phyloP scores from a whole-genome alignment of 1,140 invertebrate genomes.

The Sesamia nonagrioides region DNA sequence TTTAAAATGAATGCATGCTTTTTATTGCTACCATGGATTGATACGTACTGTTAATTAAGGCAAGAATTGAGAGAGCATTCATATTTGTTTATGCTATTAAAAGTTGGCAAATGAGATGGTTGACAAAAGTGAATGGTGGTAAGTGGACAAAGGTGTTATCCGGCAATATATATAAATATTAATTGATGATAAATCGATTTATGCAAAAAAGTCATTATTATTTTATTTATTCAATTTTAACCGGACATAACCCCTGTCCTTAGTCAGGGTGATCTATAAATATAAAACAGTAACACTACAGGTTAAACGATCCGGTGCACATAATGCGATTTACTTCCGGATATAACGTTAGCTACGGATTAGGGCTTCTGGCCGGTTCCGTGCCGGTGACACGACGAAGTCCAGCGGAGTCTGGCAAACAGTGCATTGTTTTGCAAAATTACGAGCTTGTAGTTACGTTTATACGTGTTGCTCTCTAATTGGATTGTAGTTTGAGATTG shows the following conservation, averaged over 20 bases:
- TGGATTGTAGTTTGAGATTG: slow-evolving; percentile 15
- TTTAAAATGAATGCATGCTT: too few relatives aligned
- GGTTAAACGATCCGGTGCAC: slow-evolving; percentile 44
- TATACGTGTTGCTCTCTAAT: slow-evolving; percentile 4
- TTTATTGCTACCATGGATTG: too few relatives aligned
- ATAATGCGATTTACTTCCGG: slow-evolving; percentile 56
- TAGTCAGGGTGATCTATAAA: slow-evolving; percentile 36
- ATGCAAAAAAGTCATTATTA: too few relatives aligned
- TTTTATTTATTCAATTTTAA: too few relatives aligned
- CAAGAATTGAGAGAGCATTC: too few relatives aligned
- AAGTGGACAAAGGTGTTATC: too few relatives aligned
- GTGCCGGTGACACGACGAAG: neutral
- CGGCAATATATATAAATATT: too few relatives aligned
- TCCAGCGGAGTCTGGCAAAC: neutral
- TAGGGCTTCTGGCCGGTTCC: slow-evolving; percentile 52
- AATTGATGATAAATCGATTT: too few relatives aligned
- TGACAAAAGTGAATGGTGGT: too few relatives aligned
- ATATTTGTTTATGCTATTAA: too few relatives aligned
- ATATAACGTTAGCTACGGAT: slow-evolving; percentile 49
- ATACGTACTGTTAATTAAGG: too few relatives aligned
- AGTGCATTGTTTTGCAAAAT: slow-evolving; percentile 6
- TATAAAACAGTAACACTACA: slow-evolving; percentile 8
- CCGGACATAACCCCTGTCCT: slow-evolving; percentile 2
- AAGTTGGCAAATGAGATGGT: too few relatives aligned
- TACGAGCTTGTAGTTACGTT: neutral